Evolutionary conservation across 2,113 vertebrate genomes (phyloP).

Genomic region (Bothrops jararaca): DNA sequence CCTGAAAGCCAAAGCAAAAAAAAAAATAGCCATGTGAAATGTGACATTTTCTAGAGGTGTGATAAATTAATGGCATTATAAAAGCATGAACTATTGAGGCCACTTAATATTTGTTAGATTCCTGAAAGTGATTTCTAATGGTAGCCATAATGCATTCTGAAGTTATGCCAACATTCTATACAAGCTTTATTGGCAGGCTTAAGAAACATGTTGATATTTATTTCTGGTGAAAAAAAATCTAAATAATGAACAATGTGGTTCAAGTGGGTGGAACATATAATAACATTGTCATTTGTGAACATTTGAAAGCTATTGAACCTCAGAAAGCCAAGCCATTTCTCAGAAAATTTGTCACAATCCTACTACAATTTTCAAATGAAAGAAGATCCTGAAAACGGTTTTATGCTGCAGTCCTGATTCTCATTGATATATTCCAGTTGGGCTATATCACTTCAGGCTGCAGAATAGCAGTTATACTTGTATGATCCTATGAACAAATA

Average conservation of each 20-base stretch:
- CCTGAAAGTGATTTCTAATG: conserved; percentile 61
- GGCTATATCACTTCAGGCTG: not conserved
- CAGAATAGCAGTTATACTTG: not conserved
- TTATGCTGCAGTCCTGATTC: not conserved
- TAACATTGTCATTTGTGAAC: conserved; percentile 3
- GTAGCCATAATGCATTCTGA: conserved; percentile 62
- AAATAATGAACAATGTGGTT: conserved; percentile 29
- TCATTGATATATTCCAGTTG: not conserved
- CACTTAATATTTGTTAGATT: conserved; percentile 59
- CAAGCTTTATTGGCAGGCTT: conserved; percentile 59
- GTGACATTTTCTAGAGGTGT: conserved; percentile 40
- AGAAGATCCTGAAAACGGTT: not conserved
- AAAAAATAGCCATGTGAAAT: conserved; percentile 54
- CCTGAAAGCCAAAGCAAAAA: conserved; percentile 48
- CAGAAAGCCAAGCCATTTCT: not conserved
- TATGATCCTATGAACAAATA: not conserved
- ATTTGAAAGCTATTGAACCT: conserved; percentile 24
- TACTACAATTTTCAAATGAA: conserved; percentile 36
- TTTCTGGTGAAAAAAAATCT: conserved; percentile 57
- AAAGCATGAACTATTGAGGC: conserved; percentile 63
- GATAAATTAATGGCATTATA: conserved; percentile 63
- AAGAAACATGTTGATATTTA: conserved; percentile 59
- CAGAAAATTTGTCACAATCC: not conserved
- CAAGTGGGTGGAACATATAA: not conserved
- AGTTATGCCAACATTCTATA: conserved; percentile 64